Evolutionary conservation across 2,113 vertebrate species (phyloP), one percentile per base, ranked within the genome.

Genomic region (Hemiprocne comata): DNA sequence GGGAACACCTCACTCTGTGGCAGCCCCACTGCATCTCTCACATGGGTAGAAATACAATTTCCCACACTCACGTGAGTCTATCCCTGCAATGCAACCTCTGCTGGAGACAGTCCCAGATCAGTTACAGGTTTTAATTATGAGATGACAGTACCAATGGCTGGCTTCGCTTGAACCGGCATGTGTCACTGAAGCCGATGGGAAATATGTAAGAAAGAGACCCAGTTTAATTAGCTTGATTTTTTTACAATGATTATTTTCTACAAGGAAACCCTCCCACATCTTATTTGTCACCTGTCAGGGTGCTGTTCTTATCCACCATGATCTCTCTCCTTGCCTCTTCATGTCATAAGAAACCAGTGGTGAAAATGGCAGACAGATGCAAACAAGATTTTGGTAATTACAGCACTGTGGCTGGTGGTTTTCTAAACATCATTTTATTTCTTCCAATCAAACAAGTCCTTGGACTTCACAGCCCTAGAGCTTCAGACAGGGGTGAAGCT

Each of bases 171-270:
- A 97, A 97, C 94, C 70, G 36, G 83, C 75, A 85, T 40, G 91
- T 97, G 96, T 91, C 95, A 94, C 76, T 57, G 88, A 96, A 97
- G 92, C 88, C 82, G 87, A 94, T 90, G 78, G 89, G 92, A 97
- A 97, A 97, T 91, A 97, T 72, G 88, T 75, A 93, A 95, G 90
- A 95, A 94, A 93, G 92, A 97, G 79, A 90, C 55, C 60, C 95
- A 96, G 93, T 96, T 98, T 98, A 98, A 98, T 98, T 98, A 98
- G 97, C 95, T 87, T 97, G 97, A 97, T 96, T 97, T 97, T 98
- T 97, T 97, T 97, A 94, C 91, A 93, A 72, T 93, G 15, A 95
- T 60, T 94, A 89, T 90, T 95, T 96, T 89, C 90, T 81, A 64
- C 80, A 81, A 88, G 86, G 89, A 93, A 96, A 91, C 87, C 96